Evolutionary conservation across 2,888 invertebrate genomes (phyloP), one percentile per base, ranked within the genome.

Genomic region (Nasonovia ribisnigri): DNA sequence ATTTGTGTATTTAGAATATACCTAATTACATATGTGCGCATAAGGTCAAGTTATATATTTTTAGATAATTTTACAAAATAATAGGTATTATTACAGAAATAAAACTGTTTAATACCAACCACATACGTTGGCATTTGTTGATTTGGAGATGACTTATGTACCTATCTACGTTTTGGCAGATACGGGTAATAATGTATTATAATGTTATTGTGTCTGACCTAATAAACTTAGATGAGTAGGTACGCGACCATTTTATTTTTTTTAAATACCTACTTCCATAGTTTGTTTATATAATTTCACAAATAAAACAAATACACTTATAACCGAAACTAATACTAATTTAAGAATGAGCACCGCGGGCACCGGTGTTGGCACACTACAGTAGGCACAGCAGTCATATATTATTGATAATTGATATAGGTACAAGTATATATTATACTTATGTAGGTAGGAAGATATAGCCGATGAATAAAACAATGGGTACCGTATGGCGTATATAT

Each of bases 191-290:
- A 84, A 77, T 77, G 77, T 36, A 77, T 36, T 36, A 67, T 67
- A 67, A 36, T 77, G 20, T 77, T 77, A 77, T 20, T 77, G 77
- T 36, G 20, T 77, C 77, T 77, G 86, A 86, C 86, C 46, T 86
- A 86, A 46, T 86, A 86, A 86, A 46, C 86, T n/a, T 57, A 57
- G 26, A 57, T 8, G 57, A 26, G 57, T 54, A 54, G 20, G 20
- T 46, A 46, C n/a, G 48, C 16, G n/a, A 86, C 43, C 46, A 46
- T 86, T 86, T 86, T 86, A 57, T 57, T 86, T 42, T 86, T 86
- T 43, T 84, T 29, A 36, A 36, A 77, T 36, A 42, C 16, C 5
- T 67, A n/a, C 36, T 36, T 36, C 20, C 36, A 77, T 77, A 77
- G 8, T 36, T 20, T 77, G 26, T 57, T 26, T 54, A 54, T 54